phyloP scores from a whole-genome alignment of 2,113 vertebrate genomes.

The Ammodytes marinus region DNA sequence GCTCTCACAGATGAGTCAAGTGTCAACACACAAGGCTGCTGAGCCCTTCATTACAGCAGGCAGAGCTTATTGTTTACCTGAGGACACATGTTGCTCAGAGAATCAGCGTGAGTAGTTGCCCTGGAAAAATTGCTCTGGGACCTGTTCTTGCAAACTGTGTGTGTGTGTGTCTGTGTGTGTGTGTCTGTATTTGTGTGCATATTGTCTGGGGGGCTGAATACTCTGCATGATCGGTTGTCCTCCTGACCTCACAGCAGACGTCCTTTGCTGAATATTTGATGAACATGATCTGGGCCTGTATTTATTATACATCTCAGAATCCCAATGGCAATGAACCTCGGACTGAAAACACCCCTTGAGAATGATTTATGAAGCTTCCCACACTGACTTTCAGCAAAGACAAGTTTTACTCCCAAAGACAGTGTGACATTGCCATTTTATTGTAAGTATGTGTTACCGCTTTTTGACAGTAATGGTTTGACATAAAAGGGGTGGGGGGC shows the following conservation, averaged over 20 bases:
- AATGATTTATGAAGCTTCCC: background rate
- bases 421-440: background rate
- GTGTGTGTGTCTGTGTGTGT: slow-evolving; percentile 21
- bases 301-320: background rate
- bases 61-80: slow-evolving; percentile 29
- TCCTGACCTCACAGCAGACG: slow-evolving; percentile 13
- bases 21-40: background rate
- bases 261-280: slow-evolving; percentile 20
- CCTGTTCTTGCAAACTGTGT: slow-evolving; percentile 18
- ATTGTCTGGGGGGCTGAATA: background rate
- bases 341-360: background rate
- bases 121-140: slow-evolving; percentile 41
- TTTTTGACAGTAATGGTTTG: no score
- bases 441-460: no score
- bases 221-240: slow-evolving; percentile 11
- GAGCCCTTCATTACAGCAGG: slow-evolving; percentile 3
- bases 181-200: background rate
- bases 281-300: slow-evolving; percentile 1
- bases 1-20: slow-evolving; percentile 1
- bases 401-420: no score
- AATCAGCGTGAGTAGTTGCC: slow-evolving; percentile 25
- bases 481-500: no score
- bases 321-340: no score
- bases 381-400: background rate
- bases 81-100: slow-evolving; percentile 22